Base-by-base conservation (phyloP, 2,888 invertebrate genomes). In the Diabrotica balteata region DNA sequence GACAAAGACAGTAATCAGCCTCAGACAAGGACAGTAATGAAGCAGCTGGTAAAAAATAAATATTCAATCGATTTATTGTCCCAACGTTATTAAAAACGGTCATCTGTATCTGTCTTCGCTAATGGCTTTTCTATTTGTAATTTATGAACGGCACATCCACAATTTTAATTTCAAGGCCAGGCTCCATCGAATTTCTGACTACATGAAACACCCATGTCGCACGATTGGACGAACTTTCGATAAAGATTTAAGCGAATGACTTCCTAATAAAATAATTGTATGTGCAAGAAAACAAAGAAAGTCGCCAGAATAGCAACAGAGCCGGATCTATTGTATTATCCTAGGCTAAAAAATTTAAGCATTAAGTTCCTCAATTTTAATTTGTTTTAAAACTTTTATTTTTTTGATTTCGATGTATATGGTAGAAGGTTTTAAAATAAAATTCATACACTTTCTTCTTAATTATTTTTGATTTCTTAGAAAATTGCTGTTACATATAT, bases 81-180 rank as follows among this genome's bases (percentile, higher is more conserved):
- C 69, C 63, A 69, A 69, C 59, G 66, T 69, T 69, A 69, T 69
- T 69, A 69, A 69, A 66, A 68, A 67, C 63, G 66, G 66, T 69
- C 69, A 69, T 69, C 69, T 69, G 69, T 69, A 69, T 66, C 69
- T 69, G 69, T 69, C 69, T 66, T 69, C 69, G 51, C 69, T 69
- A 69, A 69, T 69, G 63, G 69, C 62, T 69, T 69, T 69, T 63
- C 69, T 69, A 69, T 69, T 59, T 62, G 63, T 69, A 66, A 69
- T 69, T 69, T 69, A 69, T 69, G 69, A 66, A 62, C 62, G 61
- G 61, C 54, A 62, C 67, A 62, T 67, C 69, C 54, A 67, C 67
- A 62, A 62, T 66, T 66, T 65, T 63, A 59, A 55, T 63, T 59
- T 62, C 62, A 66, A 69, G 66, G 69, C 51, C 52, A 59, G 62